These are phyloP conservation scores for Xiphophorus couchianus DNA, from an alignment of 2,113 vertebrate species.

Conservation along the genomic window DNA sequence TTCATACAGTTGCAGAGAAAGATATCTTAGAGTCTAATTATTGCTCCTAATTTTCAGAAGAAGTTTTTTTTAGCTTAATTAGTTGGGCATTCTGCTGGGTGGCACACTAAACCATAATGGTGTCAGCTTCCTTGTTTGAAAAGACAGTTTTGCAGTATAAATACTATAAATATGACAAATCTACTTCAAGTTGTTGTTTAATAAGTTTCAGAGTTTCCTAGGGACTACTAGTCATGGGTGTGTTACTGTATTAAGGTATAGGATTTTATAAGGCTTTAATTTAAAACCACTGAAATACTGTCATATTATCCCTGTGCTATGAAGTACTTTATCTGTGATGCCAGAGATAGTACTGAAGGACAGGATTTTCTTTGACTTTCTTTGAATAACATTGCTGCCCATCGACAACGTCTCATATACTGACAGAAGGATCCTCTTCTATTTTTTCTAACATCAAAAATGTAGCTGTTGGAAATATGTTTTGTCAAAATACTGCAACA, in stretches of 20 bases:
- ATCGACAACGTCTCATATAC: not conserved
- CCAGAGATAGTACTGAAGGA: too few species aligned
- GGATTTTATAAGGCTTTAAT: not conserved
- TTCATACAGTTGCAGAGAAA: too few species aligned
- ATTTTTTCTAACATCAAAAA: not conserved
- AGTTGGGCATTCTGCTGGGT: too few species aligned
- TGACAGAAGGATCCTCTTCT: not conserved
- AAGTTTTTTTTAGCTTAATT: too few species aligned
- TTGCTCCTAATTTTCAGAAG: too few species aligned
- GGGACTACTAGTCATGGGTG: not conserved
- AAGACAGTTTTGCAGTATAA: not conserved
- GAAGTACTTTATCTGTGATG: not conserved
- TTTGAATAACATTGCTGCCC: not conserved
- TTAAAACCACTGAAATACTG: not conserved
- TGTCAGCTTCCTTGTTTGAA: not conserved
- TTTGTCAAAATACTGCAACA: too few species aligned
- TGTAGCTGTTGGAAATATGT: too few species aligned
- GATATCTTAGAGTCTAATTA: too few species aligned
- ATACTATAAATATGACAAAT: not conserved
- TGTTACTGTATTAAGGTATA: not conserved
- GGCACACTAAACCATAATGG: not conserved
- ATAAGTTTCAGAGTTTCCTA: not conserved
- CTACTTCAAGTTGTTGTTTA: not conserved
- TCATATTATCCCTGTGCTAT: not conserved
- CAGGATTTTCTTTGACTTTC: not conserved